Evolutionary conservation across 2,113 vertebrate species (phyloP).

Genomic region (Illadopsis cleaveri): DNA sequence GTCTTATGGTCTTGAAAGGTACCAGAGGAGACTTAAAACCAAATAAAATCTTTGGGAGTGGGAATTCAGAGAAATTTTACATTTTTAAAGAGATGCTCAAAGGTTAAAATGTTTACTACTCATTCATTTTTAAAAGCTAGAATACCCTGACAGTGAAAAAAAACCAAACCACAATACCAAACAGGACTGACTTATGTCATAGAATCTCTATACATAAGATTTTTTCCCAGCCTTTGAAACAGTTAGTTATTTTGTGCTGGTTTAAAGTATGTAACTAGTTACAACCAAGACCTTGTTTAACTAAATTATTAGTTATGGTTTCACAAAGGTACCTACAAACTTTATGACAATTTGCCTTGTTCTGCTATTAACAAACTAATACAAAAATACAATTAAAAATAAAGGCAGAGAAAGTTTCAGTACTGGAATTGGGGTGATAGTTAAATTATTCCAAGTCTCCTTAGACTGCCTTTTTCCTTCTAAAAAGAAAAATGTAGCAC

Average conservation of each 20-base stretch:
- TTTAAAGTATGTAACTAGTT: not conserved
- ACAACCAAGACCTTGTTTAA: not conserved
- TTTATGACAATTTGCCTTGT: not conserved
- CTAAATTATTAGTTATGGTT: not conserved
- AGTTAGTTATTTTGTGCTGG: not conserved
- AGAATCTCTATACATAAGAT: not conserved
- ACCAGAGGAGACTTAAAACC: not conserved
- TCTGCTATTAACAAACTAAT: not conserved
- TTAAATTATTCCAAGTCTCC: not conserved
- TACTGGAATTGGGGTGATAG: not conserved
- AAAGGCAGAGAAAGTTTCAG: not conserved
- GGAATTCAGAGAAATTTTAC: not conserved
- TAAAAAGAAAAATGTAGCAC: not conserved
- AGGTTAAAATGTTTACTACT: not conserved
- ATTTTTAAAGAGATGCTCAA: not conserved
- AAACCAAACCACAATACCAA: not conserved
- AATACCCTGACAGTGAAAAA: not conserved
- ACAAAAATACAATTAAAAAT: not conserved
- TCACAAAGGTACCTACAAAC: not conserved
- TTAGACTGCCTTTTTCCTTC: not conserved
- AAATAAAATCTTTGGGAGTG: not conserved
- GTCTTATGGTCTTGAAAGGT: not conserved
- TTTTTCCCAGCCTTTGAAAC: not conserved
- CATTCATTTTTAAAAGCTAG: not conserved
- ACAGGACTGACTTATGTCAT: not conserved